Conservation (phyloP, 1,140 invertebrate genomes). For the Glomeris maerens region DNA sequence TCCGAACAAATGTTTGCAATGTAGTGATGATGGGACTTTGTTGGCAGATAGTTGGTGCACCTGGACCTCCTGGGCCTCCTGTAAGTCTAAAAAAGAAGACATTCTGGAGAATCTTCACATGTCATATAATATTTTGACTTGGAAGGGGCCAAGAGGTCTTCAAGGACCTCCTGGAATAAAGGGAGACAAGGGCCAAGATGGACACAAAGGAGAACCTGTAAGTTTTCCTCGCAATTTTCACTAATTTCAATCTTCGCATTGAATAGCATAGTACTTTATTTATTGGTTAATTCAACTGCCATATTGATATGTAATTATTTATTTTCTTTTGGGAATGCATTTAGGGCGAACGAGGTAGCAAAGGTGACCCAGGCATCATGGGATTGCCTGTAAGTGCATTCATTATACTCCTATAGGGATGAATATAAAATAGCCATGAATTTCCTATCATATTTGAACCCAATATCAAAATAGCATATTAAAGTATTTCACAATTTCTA, state of each 20-base stretch:
- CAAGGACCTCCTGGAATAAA: conserved; percentile 77
- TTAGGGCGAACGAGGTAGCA: conserved; percentile 75
- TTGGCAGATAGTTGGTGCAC: conserved; percentile 48
- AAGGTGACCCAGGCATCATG: conserved; percentile 85
- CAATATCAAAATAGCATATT: too few species aligned
- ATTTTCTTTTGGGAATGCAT: conserved; percentile 10
- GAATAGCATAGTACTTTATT: too few species aligned
- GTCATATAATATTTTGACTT: conserved; percentile 5
- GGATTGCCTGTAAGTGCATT: conserved; percentile 73
- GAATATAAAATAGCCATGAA: too few species aligned
- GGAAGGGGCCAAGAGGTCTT: conserved; percentile 47
- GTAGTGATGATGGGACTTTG: too few species aligned
- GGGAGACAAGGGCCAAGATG: conserved; percentile 69
- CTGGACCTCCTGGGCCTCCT: conserved; percentile 57
- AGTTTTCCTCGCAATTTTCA: conserved; percentile 20
- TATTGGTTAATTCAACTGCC: not conserved
- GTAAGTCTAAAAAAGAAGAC: conserved; percentile 28
- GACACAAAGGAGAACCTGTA: conserved; percentile 75
- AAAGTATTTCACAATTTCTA: too few species aligned
- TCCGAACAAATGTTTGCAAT: not conserved
- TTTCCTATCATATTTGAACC: too few species aligned
- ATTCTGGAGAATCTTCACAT: not conserved
- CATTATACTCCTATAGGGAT: too few species aligned
- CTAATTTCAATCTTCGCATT: not conserved
- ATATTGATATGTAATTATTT: conserved; percentile 4